These are phyloP conservation scores for Pollicipes pollicipes DNA, from an alignment of 1,140 invertebrate genomes.

Conservation along the genomic window DNA sequence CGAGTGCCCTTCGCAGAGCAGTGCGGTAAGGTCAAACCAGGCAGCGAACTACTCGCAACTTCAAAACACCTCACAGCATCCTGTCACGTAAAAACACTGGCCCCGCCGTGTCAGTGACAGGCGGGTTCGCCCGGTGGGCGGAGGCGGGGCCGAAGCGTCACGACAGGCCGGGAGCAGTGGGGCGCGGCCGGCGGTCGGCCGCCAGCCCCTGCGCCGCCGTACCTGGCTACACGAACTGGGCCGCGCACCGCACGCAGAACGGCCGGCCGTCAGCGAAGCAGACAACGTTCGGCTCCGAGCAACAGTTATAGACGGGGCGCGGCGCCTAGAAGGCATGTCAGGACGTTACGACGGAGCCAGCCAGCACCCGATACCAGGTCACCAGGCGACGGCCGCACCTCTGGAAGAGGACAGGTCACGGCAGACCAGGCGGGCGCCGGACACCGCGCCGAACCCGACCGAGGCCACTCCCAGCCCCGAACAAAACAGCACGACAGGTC, in stretches of 20 bases:
- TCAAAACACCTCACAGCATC: too few relatives aligned
- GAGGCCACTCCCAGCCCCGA: too few relatives aligned
- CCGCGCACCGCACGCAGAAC: not conserved
- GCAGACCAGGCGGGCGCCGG: not conserved
- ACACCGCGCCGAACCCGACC: too few relatives aligned
- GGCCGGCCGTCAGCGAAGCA: not conserved
- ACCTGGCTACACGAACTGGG: not conserved
- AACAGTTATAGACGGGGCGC: not conserved
- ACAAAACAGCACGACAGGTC: not conserved
- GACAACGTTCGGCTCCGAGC: not conserved
- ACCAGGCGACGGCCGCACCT: not conserved
- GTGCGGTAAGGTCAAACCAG: too few relatives aligned
- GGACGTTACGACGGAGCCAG: too few relatives aligned
- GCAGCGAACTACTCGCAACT: too few relatives aligned
- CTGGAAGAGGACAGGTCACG: not conserved
- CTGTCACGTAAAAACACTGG: too few relatives aligned
- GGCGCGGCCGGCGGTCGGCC: too few relatives aligned
- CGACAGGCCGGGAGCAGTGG: not conserved
- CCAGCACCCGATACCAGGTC: not conserved
- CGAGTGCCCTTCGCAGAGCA: too few relatives aligned
- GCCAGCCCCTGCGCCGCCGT: not conserved
- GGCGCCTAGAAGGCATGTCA: not conserved
- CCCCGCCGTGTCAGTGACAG: not conserved
- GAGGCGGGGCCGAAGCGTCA: not conserved
- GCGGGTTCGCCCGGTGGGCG: too few relatives aligned